These are phyloP conservation scores for Patiria miniata DNA, from an alignment of 35 echinoderm and acorn worm genomes.

Conservation along the genomic window DNA sequence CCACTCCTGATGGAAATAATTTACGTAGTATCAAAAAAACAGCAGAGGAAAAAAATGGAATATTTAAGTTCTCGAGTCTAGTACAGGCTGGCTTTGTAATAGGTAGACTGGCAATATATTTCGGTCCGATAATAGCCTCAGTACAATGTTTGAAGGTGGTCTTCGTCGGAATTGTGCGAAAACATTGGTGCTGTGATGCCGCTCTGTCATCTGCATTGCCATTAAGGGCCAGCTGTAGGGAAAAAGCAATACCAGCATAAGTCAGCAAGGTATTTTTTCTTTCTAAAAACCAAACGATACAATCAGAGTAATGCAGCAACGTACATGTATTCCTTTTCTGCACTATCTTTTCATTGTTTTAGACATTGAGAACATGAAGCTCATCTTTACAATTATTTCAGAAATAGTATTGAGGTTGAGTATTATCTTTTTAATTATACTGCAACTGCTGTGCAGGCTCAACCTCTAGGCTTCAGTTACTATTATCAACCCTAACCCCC, in stretches of 20 bases:
- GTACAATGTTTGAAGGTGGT: slow-evolving; percentile 4
- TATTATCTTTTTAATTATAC: no score
- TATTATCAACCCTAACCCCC: no score
- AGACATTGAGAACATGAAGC: no score
- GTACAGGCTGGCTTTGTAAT: background rate
- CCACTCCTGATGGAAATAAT: no score
- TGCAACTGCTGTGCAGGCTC: no score
- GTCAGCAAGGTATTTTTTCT: background rate
- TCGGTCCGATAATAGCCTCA: background rate
- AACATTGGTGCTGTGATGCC: slow-evolving; percentile 9
- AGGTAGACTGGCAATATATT: slow-evolving; percentile 4
- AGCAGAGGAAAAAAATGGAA: background rate
- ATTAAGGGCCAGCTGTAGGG: slow-evolving; percentile 4
- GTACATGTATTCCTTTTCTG: no score
- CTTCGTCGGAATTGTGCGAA: slow-evolving; percentile 16
- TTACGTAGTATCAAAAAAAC: background rate
- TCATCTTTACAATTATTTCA: no score
- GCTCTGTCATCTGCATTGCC: slow-evolving; percentile 20
- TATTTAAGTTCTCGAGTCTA: slow-evolving; percentile 1
- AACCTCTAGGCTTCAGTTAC: no score
- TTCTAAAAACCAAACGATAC: no score
- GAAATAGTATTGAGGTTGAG: no score
- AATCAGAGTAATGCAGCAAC: no score
- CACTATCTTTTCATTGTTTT: no score
- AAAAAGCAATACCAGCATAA: background rate